Conservation (phyloP, 2,797 vertebrate species). For the Octomys mimax region DNA sequence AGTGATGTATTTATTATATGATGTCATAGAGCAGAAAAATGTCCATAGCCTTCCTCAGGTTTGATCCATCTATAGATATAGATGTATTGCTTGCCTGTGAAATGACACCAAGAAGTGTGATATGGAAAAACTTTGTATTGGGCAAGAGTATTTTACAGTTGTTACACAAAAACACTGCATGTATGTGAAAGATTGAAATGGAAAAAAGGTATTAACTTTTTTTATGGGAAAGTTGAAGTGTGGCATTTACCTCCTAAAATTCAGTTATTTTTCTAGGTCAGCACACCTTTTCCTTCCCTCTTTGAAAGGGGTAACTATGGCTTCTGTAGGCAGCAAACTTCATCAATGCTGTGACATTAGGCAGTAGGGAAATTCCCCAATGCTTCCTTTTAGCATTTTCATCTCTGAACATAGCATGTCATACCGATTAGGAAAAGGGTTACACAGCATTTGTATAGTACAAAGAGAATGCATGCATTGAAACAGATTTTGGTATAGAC, state of each 20-base stretch:
- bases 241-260: conserved; percentile 20
- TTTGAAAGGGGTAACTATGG: conserved; percentile 21
- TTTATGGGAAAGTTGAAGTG: background rate
- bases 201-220: conserved; percentile 1
- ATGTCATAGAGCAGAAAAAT: background rate
- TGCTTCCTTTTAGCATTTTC: conserved; percentile 31
- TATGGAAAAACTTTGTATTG: conserved; percentile 7
- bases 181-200: background rate
- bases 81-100: background rate
- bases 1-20: background rate
- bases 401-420: conserved; percentile 24
- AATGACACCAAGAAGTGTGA: conserved; percentile 9
- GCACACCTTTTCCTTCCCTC: conserved; percentile 2
- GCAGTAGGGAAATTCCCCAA: conserved; percentile 10
- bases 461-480: background rate
- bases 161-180: conserved; percentile 1
- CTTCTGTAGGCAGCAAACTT: conserved; percentile 58
- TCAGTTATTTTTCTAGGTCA: conserved; percentile 37
- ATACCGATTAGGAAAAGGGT: background rate
- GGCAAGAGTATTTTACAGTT: conserved; percentile 21
- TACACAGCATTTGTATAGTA: background rate
- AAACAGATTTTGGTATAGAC: conserved; percentile 13
- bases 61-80: background rate
- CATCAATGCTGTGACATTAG: background rate
- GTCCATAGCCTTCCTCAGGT: background rate